These are phyloP conservation scores for Drosophila niveifrons DNA, from an alignment of 2,888 invertebrate genomes.

Conservation along the genomic window DNA sequence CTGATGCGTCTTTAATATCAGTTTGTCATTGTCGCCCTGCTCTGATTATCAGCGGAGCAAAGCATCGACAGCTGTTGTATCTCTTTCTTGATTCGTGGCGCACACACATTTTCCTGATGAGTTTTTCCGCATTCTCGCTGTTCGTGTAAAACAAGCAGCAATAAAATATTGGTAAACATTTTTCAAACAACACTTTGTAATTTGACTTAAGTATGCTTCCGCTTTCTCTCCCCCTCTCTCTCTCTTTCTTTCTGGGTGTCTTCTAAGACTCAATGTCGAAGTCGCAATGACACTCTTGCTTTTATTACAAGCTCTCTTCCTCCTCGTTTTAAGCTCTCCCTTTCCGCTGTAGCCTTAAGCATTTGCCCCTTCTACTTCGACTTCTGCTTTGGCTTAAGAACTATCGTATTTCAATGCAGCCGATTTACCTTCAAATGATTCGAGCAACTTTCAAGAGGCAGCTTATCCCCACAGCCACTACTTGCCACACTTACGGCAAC, in stretches of 20 bases:
- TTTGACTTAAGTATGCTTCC: slow-evolving; percentile 21
- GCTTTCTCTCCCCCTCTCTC: not conserved
- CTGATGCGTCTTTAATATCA: slow-evolving; percentile 76
- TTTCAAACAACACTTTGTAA: slow-evolving; percentile 55
- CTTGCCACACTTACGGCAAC: not conserved
- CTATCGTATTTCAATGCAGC: slow-evolving; percentile 22
- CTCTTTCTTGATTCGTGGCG: slow-evolving; percentile 35
- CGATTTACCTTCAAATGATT: slow-evolving; percentile 22
- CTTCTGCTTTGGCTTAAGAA: slow-evolving; percentile 9
- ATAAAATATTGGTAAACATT: slow-evolving; percentile 55
- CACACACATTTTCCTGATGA: slow-evolving; percentile 63
- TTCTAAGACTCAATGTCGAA: not conserved
- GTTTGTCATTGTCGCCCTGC: slow-evolving; percentile 48
- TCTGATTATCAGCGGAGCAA: not conserved
- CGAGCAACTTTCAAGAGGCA: slow-evolving; percentile 7
- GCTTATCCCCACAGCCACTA: slow-evolving; percentile 7
- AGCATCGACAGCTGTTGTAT: slow-evolving; percentile 57
- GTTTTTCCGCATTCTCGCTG: slow-evolving; percentile 37
- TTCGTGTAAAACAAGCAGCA: slow-evolving; percentile 28
- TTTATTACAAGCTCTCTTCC: not conserved
- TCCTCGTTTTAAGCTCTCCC: not conserved
- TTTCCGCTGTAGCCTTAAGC: not conserved
- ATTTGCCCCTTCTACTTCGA: too few relatives aligned
- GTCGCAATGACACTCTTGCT: not conserved
- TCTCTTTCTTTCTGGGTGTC: not conserved